Evolutionary conservation across 2,797 vertebrate genomes (phyloP), one percentile per base, ranked within the genome.

Genomic region (Leptoclinus maculatus): DNA sequence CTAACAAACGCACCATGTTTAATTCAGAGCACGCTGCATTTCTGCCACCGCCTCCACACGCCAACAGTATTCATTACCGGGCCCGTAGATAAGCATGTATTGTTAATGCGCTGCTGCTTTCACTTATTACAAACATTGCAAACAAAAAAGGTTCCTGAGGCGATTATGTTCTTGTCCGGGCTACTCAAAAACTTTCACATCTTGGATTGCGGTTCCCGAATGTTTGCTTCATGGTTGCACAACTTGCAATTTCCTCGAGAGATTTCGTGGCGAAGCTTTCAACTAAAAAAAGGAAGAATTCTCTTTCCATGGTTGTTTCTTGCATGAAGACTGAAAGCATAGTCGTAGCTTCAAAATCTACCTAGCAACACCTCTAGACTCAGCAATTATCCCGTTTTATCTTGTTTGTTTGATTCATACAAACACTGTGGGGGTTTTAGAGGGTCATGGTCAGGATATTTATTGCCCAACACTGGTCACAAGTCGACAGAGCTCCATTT

Each of bases 1-100:
- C 75, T 3, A 70, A 90, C 90, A 91, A 90, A 91, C 54, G 86
- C 83, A 74, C 34, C 0, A 88, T 87, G 86, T 82, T 87, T 88
- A 88, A 91, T 90, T 89, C 73, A 91, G 74, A 66, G 27, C 84
- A 80, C 83, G 87, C 82, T 87, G 85, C 72, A 47, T 78, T 78
- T 59, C 81, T 58, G 72, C 85, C 36, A 6, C 41, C 17, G 32
- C 63, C 25, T 43, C 74, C 78, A 74, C 71, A 38, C 53, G 45
- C 76, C 79, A 66, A 51, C 78, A 36, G 86, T 78, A 38, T 88
- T 83, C 68, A 77, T 89, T 87, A 86, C 84, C 21, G 56, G 76
- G 69, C 10, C 68, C 11, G 68, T 5, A 60, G 71, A 80, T 51
- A 13, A 51, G 57, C 71, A 67, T 82, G 45, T 54, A 72, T 83